Base-by-base conservation (phyloP, 2,888 invertebrate species). In the Hemicrepidius hirtus region DNA sequence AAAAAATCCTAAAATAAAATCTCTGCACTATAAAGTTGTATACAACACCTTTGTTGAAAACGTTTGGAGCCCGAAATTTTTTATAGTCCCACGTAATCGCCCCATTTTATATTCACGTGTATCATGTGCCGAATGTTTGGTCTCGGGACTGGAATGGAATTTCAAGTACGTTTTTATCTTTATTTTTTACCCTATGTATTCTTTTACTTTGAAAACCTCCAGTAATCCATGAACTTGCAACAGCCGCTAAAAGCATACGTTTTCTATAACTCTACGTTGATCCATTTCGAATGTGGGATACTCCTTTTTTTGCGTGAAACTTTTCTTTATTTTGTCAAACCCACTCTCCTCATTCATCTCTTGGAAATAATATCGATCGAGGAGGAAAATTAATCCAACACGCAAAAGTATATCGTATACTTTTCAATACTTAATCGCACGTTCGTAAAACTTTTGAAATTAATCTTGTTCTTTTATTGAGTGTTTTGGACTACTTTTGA, bases 401-500 rank as follows among this genome's bases (percentile, higher is more conserved):
- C 37, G 60, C 21, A 44, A 60, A 60, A 60, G 37, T 44, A 37
- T 37, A 20, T 20, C 21, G 57, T 57, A 57, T 37, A 57, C 32
- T 57, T 57, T 57, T 57, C 57, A 57, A 44, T 60, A 44, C 41
- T 44, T 60, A 44, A 44, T 60, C 44, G 44, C 60, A 60, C 44
- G 60, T 28, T 60, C 60, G 20, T 40, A 24, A 44, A 40, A 60
- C 40, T 60, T 60, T 44, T 21, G 16, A 44, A 21, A 60, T 60
- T 60, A 60, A 60, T 60, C 60, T 60, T 57, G 57, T 57, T 57
- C 57, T 57, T 37, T 57, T 60, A 60, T 60, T 44, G 60, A 60
- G 44, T 60, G 60, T 24, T 60, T 44, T 60, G 24, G 60, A 57
- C 37, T 57, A 37, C 37, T 20, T 20, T 24, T n/a, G 6, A 37